phyloP scores from a whole-genome alignment of 2,888 invertebrate species.

The Cremastinae sp. region DNA sequence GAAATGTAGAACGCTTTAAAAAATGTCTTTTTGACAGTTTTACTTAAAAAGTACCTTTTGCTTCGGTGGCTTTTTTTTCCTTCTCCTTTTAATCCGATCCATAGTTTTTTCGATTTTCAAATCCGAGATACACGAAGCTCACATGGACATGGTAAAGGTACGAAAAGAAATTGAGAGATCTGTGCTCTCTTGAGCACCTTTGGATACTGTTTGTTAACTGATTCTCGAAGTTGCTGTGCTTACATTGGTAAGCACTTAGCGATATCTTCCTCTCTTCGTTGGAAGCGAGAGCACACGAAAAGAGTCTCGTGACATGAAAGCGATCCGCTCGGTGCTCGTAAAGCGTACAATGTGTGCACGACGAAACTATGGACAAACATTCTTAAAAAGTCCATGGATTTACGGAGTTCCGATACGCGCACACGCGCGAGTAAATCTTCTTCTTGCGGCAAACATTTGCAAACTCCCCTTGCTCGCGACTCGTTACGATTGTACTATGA shows the following conservation, averaged over 20 bases:
- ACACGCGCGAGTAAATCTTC: slow-evolving; percentile 15
- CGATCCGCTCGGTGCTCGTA: not conserved
- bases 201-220: slow-evolving; percentile 72
- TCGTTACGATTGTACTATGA: slow-evolving; percentile 26
- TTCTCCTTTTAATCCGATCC: slow-evolving; percentile 64
- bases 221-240: slow-evolving; percentile 67
- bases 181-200: slow-evolving; percentile 62
- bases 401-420: slow-evolving; percentile 28
- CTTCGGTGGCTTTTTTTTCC: slow-evolving; percentile 59
- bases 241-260: slow-evolving; percentile 75
- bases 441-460: slow-evolving; percentile 45
- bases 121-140: not conserved
- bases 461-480: slow-evolving; percentile 7
- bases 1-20: too few species aligned
- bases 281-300: slow-evolving; percentile 36
- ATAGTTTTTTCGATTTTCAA: slow-evolving; percentile 45
- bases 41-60: slow-evolving; percentile 63
- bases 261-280: slow-evolving; percentile 72
- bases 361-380: slow-evolving; percentile 22
- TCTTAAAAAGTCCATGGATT: slow-evolving; percentile 16
- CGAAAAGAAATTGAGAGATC: not conserved
- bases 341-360: slow-evolving; percentile 14
- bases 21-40: too few species aligned
- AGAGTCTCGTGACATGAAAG: slow-evolving; percentile 31
- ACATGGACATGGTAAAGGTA: not conserved